Evolutionary conservation across 2,113 vertebrate genomes (phyloP), one percentile per base, ranked within the genome.

Genomic region (Triplophysa tibetana): DNA sequence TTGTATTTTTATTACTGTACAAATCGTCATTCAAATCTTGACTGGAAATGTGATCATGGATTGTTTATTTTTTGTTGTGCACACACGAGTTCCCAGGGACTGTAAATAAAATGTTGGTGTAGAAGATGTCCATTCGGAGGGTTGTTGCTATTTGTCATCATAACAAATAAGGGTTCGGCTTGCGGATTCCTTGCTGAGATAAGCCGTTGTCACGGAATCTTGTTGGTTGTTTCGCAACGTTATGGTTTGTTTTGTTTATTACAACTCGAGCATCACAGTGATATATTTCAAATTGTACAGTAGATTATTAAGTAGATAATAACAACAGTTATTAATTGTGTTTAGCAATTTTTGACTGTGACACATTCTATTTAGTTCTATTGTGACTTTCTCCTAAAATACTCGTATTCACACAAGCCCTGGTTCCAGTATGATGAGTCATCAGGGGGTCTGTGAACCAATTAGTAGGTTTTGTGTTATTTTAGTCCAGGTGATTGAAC

Each of bases 331-430:
- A 33, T 33, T 3, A 0, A 33, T 33, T 33, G 29, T 33, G 29
- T 33, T 33, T 6, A 33, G 1, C 29, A 33, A 38, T 6, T 38
- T 8, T 23, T 13, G 21, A 61, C 58, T 61, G 58, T 61, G n/a
- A 61, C 21, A 23, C 58, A 19, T 19, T 5, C 11, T 67, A 16
- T 24, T 6, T 69, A 2, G 4, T 29, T 48, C 48, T 3, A 16
- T 69, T 69, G 9, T 13, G 8, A 14, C 16, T 43, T 48, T 26
- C 14, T 72, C 12, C 29, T 33, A 38, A 61, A 19, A 43, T 33
- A 17, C 74, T 48, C 70, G 45, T 38, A 70, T 77, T 82, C 41
- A 9, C 13, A 50, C 29, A 14, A 41, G 14, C 50, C n/a, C 48
- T 33, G 24, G 33, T 65, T 63, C 66, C 58, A 56, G 6, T 63